phyloP scores from a whole-genome alignment of 2,113 vertebrate species.

The Capra hircus region DNA sequence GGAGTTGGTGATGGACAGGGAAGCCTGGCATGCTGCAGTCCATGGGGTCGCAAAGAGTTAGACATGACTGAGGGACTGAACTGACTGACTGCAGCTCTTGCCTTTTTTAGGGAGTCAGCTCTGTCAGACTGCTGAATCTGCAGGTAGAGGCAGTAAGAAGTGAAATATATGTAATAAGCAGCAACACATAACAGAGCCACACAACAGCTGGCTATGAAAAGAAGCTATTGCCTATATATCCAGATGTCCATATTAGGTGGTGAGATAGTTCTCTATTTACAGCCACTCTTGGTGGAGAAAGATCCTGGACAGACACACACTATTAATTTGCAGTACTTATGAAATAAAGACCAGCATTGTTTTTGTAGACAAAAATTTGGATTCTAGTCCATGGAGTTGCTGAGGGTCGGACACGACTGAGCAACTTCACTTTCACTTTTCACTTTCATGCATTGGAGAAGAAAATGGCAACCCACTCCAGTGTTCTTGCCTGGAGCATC shows the following conservation, averaged over 20 bases:
- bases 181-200: background rate
- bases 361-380: background rate
- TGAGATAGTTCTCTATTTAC: background rate
- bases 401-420: too few species aligned
- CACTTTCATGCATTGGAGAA: too few species aligned
- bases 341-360: background rate
- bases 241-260: background rate
- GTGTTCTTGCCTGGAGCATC: too few species aligned
- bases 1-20: background rate
- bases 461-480: too few species aligned
- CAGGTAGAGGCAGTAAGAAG: background rate
- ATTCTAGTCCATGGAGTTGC: background rate
- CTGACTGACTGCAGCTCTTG: background rate
- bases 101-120: background rate
- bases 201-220: background rate
- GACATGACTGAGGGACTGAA: background rate
- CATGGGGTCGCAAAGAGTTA: background rate
- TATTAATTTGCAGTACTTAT: constrained; percentile 2
- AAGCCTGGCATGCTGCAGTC: background rate
- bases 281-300: background rate
- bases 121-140: background rate
- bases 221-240: background rate
- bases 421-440: too few species aligned
- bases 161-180: constrained; percentile 4
- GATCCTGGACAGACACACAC: background rate